Base-by-base conservation (phyloP, 2,797 vertebrate species). In the Cyclopterus lumpus region DNA sequence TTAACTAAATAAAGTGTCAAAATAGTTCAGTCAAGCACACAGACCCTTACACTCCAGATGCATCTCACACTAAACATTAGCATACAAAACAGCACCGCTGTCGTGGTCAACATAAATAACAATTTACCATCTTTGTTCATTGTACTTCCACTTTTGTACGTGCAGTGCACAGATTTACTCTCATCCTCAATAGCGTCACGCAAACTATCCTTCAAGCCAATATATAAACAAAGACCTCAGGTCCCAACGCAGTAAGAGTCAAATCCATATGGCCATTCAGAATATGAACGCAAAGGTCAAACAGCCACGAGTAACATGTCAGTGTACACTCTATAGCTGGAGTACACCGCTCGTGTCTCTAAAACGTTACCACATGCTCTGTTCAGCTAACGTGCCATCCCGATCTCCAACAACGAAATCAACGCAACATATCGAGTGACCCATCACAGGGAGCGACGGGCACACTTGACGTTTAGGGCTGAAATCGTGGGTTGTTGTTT, bases 401-500 rank as follows among this genome's bases (percentile, higher is more conserved):
- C 9, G 8, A 8, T 38, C 3, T 6, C n/a, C 3, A 26, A 40
- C 32, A 46, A 4, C 26, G 22, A 49, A 8, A 11, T 22, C 0
- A 73, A 48, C 24, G 15, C 20, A 15, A 48, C n/a, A n/a, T 3
- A 2, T 1, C 16, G 18, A 44, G 28, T 9, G n/a, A 4, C 1
- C 7, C 1, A 1, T 55, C 3, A 22, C 15, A 22, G 7, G 16
- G 3, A 46, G 11, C 8, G 3, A 9, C 4, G 22, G 3, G 38
- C 3, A 3, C 26, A 9, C 8, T 5, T 12, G 3, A 36, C 20
- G 34, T 60, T 1, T 2, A 1, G 8, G 26, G 3, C 12, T 42
- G 8, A 54, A 67, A 63, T 73, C 69, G 83, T 49, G 16, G 58
- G 86, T 55, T 62, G 85, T 90, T 91, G 91, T 90, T 92, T 92